Conservation (phyloP, 2,113 vertebrate genomes). For the Microcebus griseorufus region DNA sequence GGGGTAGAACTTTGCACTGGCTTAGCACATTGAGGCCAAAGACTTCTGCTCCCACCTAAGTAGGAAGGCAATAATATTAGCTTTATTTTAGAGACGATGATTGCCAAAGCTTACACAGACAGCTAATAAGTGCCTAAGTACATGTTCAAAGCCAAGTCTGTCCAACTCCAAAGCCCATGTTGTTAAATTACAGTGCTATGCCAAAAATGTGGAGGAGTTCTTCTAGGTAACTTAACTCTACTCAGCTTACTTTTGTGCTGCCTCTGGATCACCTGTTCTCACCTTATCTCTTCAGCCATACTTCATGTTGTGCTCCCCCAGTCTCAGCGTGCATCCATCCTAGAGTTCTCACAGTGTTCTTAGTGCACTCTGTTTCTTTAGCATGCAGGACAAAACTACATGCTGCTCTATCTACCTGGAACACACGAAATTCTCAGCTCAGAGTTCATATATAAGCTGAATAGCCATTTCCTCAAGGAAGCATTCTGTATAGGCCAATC, state of each 20-base stretch:
- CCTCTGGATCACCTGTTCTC: not conserved
- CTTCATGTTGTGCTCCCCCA: not conserved
- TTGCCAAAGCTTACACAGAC: not conserved
- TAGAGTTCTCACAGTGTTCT: not conserved
- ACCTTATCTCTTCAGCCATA: not conserved
- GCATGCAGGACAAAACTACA: fast-evolving
- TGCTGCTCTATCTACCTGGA: not conserved
- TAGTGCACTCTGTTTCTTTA: not conserved
- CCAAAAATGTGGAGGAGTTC: not conserved
- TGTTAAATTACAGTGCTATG: not conserved
- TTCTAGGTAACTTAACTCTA: not conserved
- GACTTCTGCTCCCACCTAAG: not conserved
- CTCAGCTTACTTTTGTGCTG: not conserved
- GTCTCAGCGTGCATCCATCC: not conserved
- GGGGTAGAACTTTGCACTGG: not conserved
- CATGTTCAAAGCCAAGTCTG: not conserved
- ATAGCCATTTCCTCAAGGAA: not conserved
- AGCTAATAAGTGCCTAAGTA: not conserved
- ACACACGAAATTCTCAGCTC: not conserved
- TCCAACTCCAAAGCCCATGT: not conserved
- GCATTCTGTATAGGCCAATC: not conserved
- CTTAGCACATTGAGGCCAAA: not conserved
- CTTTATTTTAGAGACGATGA: not conserved
- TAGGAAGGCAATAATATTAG: not conserved
- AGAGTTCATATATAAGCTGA: not conserved